Conservation (phyloP, 2,113 vertebrate genomes). For the Cromileptes altivelis region DNA sequence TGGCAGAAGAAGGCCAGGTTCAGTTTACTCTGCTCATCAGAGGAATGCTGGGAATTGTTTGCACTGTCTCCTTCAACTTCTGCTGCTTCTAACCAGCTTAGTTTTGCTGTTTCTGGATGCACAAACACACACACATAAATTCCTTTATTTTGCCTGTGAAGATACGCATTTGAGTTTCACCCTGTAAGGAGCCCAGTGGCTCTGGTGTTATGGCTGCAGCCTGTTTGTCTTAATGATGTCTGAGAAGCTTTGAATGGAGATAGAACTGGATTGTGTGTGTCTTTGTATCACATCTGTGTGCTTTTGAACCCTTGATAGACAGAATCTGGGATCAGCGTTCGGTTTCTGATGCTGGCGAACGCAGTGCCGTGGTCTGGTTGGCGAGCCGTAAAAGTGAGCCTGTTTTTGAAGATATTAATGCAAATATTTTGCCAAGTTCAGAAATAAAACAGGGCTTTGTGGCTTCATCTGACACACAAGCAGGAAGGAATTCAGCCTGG, state of each 20-base stretch:
- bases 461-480: conserved; percentile 45
- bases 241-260: conserved; percentile 14
- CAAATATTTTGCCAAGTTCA: conserved; percentile 54
- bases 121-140: conserved; percentile 8
- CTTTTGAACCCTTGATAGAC: conserved; percentile 32
- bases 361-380: neutral
- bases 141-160: conserved; percentile 45
- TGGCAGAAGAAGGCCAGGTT: conserved; percentile 62
- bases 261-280: neutral
- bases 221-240: conserved; percentile 38
- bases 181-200: neutral
- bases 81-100: conserved; percentile 55
- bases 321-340: conserved; percentile 58
- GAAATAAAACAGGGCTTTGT: conserved; percentile 68
- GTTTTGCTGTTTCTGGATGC: conserved; percentile 64
- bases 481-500: conserved; percentile 42
- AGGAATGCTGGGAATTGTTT: conserved; percentile 85
- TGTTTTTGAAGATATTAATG: conserved; percentile 59
- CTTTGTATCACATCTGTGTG: conserved; percentile 13
- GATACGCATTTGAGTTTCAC: conserved; percentile 49
- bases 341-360: conserved; percentile 12
- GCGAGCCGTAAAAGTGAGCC: conserved; percentile 38
- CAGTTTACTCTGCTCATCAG: conserved; percentile 73
- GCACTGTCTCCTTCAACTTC: conserved; percentile 75
- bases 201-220: conserved; percentile 36